phyloP scores from a whole-genome alignment of 2,113 vertebrate genomes.

The Polyodon spathula region DNA sequence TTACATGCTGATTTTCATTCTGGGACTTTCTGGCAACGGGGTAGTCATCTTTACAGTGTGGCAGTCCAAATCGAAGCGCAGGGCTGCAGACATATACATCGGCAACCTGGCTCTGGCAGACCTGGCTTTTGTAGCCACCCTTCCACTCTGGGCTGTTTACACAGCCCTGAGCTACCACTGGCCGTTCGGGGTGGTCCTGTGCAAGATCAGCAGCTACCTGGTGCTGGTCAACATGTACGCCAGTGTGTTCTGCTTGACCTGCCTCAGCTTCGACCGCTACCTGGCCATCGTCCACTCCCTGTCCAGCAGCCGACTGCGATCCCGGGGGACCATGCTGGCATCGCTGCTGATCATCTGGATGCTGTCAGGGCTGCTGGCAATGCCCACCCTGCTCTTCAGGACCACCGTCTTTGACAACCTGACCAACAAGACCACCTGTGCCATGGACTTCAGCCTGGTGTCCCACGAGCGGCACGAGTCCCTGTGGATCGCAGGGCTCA shows the following conservation, averaged over 20 bases:
- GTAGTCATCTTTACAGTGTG: conserved; percentile 74
- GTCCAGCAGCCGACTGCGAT: conserved; percentile 57
- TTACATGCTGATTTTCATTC: conserved; percentile 76
- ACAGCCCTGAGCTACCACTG: conserved; percentile 72
- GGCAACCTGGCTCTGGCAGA: conserved; percentile 73
- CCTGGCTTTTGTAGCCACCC: conserved; percentile 72
- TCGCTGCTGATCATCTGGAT: conserved; percentile 57
- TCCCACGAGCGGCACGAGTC: conserved; percentile 34
- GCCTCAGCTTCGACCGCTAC: conserved; percentile 75
- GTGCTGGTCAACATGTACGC: conserved; percentile 76
- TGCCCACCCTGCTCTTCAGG: conserved; percentile 66
- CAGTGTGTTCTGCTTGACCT: conserved; percentile 76
- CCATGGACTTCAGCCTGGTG: conserved; percentile 63
- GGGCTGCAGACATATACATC: conserved; percentile 67
- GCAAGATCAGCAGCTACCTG: conserved; percentile 73
- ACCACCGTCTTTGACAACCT: conserved; percentile 34
- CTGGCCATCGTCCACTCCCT: conserved; percentile 69
- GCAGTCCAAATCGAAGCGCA: conserved; percentile 53
- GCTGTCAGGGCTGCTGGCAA: conserved; percentile 53
- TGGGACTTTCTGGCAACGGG: conserved; percentile 70
- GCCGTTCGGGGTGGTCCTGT: conserved; percentile 68
- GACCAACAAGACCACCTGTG: conserved; percentile 56
- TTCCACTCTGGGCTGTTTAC: conserved; percentile 76
- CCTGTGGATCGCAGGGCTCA: conserved; percentile 63
- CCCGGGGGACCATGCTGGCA: conserved; percentile 42